Evolutionary conservation across 2,797 vertebrate genomes (phyloP), one percentile per base, ranked within the genome.

Genomic region (Gymnothorax reevesii): DNA sequence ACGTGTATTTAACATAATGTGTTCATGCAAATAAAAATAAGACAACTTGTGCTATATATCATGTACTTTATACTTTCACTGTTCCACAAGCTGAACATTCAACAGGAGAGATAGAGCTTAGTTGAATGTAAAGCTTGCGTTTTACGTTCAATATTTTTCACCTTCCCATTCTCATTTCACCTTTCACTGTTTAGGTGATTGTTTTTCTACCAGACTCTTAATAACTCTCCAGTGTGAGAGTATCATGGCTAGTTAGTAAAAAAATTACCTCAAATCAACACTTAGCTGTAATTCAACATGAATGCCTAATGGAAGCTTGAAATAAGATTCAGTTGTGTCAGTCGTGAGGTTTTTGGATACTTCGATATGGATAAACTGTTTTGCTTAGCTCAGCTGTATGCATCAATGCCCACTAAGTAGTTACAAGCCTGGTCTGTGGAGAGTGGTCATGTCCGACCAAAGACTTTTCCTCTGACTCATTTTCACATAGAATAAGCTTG

Each of bases 231-330:
- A 71, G 27, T 13, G 27, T 42, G 25, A 15, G 33, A 49, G 2
- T 20, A 33, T 49, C 17, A 42, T 25, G 73, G 73, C 42, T 49
- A 6, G 33, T 49, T 7, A 49, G 13, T 77, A 17, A 52, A 77
- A n/a, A 73, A 49, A 77, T 49, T 2, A 77, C 52, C 73, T 49
- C 12, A 49, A 77, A 12, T 77, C 20, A 1, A 12, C 10, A 9
- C 10, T 73, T 12, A 33, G 69, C 33, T 73, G 33, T 73, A 73
- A 73, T 27, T 73, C 69, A 42, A 73, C 27, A 73, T 73, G 20
- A 73, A 73, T 73, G 69, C 33, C 69, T 73, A 27, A 73, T 73
- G 25, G 69, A 73, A 73, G 69, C 69, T 73, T 73, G 27, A 15
- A 73, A 73, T 69, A 27, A 69, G 25, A 27, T 69, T 69, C 27